These are phyloP conservation scores for Callocephalon fimbriatum DNA, from an alignment of 2,113 vertebrate species.

Conservation along the genomic window DNA sequence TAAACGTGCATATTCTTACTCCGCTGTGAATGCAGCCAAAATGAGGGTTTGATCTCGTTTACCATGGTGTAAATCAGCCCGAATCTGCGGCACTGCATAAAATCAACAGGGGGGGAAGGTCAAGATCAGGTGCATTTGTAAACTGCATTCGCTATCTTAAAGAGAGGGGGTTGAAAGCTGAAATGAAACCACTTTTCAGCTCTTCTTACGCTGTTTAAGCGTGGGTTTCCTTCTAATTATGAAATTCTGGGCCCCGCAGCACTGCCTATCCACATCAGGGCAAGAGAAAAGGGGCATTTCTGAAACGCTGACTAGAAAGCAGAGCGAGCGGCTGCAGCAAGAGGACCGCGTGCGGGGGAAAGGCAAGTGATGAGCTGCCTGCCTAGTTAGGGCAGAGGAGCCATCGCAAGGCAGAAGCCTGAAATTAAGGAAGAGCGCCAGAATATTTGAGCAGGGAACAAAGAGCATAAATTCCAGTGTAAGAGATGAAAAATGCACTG, in stretches of 20 bases:
- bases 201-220: not conserved
- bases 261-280: not conserved
- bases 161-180: not conserved
- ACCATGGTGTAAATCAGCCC: not conserved
- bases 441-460: conserved; percentile 68
- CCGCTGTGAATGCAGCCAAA: not conserved
- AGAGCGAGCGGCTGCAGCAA: not conserved
- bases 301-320: conserved; percentile 29
- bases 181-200: not conserved
- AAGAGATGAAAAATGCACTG: conserved; percentile 64
- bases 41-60: not conserved
- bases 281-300: not conserved
- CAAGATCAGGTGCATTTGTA: not conserved
- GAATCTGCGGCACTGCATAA: not conserved
- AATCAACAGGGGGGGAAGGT: not conserved
- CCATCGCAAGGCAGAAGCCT: conserved; percentile 38
- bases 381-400: conserved; percentile 31
- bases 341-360: not conserved
- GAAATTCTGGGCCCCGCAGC: not conserved
- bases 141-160: not conserved
- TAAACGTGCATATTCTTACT: not conserved
- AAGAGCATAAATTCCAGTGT: conserved; percentile 67
- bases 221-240: not conserved
- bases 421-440: conserved; percentile 66
- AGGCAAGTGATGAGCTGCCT: conserved; percentile 43